Percentiles rank a stretch among this genome's conserved stretches.
Evolutionary conservation across 2,797 vertebrate genomes (phyloP).

Genomic region (Crocodylus rhombifer): DNA sequence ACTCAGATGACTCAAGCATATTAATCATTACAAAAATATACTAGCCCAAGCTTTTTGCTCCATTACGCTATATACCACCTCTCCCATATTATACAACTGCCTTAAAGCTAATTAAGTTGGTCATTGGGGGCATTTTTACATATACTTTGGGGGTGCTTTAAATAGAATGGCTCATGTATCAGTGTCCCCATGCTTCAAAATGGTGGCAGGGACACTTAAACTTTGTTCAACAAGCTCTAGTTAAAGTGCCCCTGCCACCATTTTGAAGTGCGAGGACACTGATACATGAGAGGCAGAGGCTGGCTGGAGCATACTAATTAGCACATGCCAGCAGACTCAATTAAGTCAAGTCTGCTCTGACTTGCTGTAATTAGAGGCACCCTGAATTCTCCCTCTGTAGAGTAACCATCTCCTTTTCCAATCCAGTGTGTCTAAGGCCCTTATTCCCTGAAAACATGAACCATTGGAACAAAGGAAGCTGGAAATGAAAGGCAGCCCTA

Average conservation of each 20-base stretch:
- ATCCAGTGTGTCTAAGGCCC: neutral
- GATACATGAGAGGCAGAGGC: too few relatives aligned
- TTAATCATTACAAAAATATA: neutral
- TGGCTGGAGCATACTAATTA: too few relatives aligned
- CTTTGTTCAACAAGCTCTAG: too few relatives aligned
- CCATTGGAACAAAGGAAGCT: neutral
- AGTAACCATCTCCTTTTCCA: fast-evolving
- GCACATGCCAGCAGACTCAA: too few relatives aligned
- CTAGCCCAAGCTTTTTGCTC: neutral
- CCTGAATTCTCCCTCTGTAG: neutral
- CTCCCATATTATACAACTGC: fast-evolving
- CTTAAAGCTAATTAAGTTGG: fast-evolving
- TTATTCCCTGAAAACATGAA: neutral
- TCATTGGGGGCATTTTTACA: neutral
- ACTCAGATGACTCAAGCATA: neutral
- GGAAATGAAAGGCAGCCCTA: fast-evolving
- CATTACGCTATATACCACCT: neutral
- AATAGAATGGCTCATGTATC: too few relatives aligned
- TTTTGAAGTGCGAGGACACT: too few relatives aligned
- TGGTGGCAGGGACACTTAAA: too few relatives aligned
- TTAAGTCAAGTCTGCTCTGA: too few relatives aligned
- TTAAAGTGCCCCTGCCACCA: too few relatives aligned
- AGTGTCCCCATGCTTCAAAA: too few relatives aligned
- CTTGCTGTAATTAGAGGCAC: too few relatives aligned
- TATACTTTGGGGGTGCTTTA: too few relatives aligned